A percentile compares a stretch with the other conserved stretches of the same genome.
Evolutionary conservation across 2,888 invertebrate genomes (phyloP).

Genomic region (Papilio elwesi): DNA sequence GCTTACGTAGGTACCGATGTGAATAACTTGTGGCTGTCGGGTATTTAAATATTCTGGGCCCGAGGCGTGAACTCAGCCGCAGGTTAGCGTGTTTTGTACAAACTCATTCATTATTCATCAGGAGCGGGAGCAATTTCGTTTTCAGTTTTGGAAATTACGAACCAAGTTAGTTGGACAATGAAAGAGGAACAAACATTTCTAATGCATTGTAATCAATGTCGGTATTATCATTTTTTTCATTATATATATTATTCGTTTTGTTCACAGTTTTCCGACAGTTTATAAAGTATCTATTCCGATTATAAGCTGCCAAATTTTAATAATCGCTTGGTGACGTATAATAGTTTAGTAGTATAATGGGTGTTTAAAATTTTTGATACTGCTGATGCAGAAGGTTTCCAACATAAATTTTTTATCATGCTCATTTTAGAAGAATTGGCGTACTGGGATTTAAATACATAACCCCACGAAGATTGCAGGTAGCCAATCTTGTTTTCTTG

Average conservation of each 20-base stretch:
- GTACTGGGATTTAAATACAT: no score
- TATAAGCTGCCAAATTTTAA: no score
- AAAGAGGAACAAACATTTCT: not conserved
- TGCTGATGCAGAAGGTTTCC: no score
- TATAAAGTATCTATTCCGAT: no score
- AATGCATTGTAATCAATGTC: not conserved
- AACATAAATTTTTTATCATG: no score
- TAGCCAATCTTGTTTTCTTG: not conserved
- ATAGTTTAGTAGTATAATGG: no score
- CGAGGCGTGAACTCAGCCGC: conserved; percentile 29
- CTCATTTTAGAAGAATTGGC: no score
- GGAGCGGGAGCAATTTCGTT: conserved; percentile 20
- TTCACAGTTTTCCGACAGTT: no score
- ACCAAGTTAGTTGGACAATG: conserved; percentile 12
- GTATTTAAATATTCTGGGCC: conserved; percentile 38
- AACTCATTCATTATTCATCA: conserved; percentile 37
- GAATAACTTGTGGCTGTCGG: conserved; percentile 20
- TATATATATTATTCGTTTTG: no score
- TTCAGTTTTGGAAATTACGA: conserved; percentile 15
- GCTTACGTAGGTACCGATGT: conserved; percentile 1
- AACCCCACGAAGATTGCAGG: no score
- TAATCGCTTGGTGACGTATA: no score
- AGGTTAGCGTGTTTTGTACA: conserved; percentile 32
- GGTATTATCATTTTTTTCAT: not conserved
- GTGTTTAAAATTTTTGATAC: no score